These are phyloP conservation scores for Isoperla grammatica DNA, from an alignment of 2,888 invertebrate genomes.

Conservation along the genomic window DNA sequence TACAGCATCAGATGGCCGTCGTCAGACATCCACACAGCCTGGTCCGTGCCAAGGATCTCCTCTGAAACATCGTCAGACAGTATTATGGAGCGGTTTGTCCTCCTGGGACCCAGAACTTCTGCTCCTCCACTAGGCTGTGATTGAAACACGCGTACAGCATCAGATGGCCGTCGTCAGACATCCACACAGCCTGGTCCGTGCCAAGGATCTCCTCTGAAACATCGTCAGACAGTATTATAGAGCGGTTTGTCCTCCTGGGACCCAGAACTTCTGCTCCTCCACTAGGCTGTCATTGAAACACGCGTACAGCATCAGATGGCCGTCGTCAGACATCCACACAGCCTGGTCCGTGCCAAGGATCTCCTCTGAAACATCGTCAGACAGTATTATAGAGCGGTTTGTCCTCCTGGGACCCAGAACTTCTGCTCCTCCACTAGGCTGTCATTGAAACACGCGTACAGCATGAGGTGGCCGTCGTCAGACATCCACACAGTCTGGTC, in stretches of 20 bases:
- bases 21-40: constrained; percentile 89
- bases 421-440: constrained; percentile 75
- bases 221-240: too few relatives aligned
- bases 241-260: constrained; percentile 61
- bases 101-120: constrained; percentile 72
- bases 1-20: constrained; percentile 83
- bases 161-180: constrained; percentile 80
- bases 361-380: constrained; percentile 82
- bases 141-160: constrained; percentile 85
- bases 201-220: constrained; percentile 81
- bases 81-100: constrained; percentile 64
- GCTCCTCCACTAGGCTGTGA: constrained; percentile 76
- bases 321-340: constrained; percentile 88
- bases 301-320: constrained; percentile 79
- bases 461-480: constrained; percentile 74
- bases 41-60: constrained; percentile 76
- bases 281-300: constrained; percentile 82
- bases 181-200: constrained; percentile 83
- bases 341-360: constrained; percentile 77
- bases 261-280: constrained; percentile 76
- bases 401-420: constrained; percentile 68
- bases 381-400: constrained; percentile 66
- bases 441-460: constrained; percentile 86
- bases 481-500: constrained; percentile 92
- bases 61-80: too few relatives aligned